phyloP scores from a whole-genome alignment of 2,888 invertebrate genomes.

The Buathra laborator region DNA sequence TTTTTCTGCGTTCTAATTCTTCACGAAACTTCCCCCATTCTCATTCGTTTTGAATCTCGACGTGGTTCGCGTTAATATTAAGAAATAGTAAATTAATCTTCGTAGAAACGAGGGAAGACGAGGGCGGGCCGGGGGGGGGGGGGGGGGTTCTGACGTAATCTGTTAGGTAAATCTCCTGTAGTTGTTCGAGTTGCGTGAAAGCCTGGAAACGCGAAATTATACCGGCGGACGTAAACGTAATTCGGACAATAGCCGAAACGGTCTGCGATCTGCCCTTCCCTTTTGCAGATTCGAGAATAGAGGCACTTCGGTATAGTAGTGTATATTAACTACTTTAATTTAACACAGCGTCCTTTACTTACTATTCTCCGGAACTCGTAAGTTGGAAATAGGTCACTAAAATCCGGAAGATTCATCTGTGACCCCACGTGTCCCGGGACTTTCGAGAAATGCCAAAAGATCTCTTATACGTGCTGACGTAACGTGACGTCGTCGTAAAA shows the following conservation, averaged over 20 bases:
- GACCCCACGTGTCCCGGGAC: slow-evolving; percentile 1
- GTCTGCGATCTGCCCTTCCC: neutral
- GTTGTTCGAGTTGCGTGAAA: no score
- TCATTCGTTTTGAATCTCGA: no score
- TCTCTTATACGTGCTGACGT: slow-evolving; percentile 2
- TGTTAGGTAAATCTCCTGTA: no score
- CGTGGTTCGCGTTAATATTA: no score
- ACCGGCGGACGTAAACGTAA: neutral
- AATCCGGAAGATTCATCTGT: neutral
- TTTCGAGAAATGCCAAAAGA: neutral
- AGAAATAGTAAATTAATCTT: no score
- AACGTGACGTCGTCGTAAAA: neutral
- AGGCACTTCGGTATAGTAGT: neutral
- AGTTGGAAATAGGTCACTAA: slow-evolving; percentile 5
- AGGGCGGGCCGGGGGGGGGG: no score
- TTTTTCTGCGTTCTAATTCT: no score
- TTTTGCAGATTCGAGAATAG: neutral
- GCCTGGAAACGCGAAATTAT: no score
- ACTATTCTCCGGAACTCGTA: neutral
- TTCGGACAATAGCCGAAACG: neutral
- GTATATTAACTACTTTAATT: neutral
- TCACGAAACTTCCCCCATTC: no score
- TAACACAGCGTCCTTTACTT: neutral
- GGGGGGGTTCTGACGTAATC: no score
- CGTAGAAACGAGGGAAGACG: no score